Percentiles rank a stretch among this genome's conserved stretches.
Evolutionary conservation across 2,888 invertebrate species (phyloP).

Genomic region (Andrena trimmerana): DNA sequence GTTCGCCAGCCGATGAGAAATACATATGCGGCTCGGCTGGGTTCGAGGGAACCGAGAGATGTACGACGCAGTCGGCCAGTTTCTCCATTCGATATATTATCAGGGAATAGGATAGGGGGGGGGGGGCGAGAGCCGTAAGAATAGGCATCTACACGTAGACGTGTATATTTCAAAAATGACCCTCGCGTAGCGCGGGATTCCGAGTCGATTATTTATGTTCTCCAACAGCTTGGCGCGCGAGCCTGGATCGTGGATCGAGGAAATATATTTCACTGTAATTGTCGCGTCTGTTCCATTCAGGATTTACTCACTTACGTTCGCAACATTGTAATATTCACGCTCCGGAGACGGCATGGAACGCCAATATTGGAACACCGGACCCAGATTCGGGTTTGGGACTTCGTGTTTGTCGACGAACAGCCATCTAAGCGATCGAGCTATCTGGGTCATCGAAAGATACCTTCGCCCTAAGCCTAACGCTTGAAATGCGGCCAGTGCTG

Average conservation of each 20-base stretch:
- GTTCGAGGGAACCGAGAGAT: constrained; percentile 40
- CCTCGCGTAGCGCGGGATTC: constrained; percentile 8
- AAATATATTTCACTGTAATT: constrained; percentile 12
- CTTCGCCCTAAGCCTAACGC: not conserved
- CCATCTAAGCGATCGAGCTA: constrained; percentile 3
- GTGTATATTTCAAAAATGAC: constrained; percentile 48
- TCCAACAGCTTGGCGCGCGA: not conserved
- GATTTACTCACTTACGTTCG: not conserved
- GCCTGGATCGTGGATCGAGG: not conserved
- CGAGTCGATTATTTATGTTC: constrained; percentile 20
- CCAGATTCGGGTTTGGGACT: not conserved
- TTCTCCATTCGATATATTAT: constrained; percentile 69
- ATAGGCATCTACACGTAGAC: constrained; percentile 30
- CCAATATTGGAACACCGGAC: not conserved
- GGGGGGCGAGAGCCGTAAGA: constrained; percentile 31
- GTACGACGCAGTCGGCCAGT: constrained; percentile 58
- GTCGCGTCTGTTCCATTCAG: not conserved
- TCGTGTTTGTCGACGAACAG: not conserved
- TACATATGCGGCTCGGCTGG: constrained; percentile 40
- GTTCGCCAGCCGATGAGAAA: constrained; percentile 50
- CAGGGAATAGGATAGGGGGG: constrained; percentile 37
- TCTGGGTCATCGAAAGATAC: constrained; percentile 1
- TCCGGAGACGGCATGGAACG: not conserved
- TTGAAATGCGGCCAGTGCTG: no score
- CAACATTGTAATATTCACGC: not conserved